Conservation (phyloP, 2,797 vertebrate species). For the Tenualosa ilisha region DNA sequence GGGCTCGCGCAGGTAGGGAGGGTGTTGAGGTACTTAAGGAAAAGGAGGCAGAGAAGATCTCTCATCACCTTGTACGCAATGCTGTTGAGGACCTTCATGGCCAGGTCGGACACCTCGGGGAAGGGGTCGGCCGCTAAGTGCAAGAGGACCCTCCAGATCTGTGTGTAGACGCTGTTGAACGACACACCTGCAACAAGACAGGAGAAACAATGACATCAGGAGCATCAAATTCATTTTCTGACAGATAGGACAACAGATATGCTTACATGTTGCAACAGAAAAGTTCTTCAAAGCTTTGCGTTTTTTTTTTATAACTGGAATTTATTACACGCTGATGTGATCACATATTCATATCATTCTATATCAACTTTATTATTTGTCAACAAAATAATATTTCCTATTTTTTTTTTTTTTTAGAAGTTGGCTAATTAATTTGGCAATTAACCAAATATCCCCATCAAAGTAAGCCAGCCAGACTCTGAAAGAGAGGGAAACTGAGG, state of each 20-base stretch:
- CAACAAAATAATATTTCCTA: not conserved
- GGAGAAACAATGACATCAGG: not conserved
- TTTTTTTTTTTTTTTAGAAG: not conserved
- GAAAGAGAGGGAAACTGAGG: not conserved
- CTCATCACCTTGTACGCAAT: conserved; percentile 91
- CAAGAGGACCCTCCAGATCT: conserved; percentile 94
- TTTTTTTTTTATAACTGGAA: not conserved
- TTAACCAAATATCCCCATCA: not conserved
- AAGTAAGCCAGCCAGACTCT: not conserved
- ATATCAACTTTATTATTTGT: not conserved
- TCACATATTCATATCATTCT: not conserved
- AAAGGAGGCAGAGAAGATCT: not conserved
- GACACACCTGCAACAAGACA: conserved; percentile 82
- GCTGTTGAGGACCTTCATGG: conserved; percentile 97
- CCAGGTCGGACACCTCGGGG: conserved; percentile 92
- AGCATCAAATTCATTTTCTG: not conserved
- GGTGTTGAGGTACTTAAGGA: not conserved
- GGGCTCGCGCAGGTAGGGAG: not conserved
- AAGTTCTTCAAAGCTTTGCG: too few species aligned
- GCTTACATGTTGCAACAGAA: too few species aligned
- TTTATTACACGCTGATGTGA: not conserved
- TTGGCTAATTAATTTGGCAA: not conserved
- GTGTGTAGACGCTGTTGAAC: conserved; percentile 99
- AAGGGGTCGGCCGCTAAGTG: conserved; percentile 95
- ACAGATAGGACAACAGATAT: not conserved